Conservation (phyloP, 2,888 invertebrate genomes). For the Ophraella communa region DNA sequence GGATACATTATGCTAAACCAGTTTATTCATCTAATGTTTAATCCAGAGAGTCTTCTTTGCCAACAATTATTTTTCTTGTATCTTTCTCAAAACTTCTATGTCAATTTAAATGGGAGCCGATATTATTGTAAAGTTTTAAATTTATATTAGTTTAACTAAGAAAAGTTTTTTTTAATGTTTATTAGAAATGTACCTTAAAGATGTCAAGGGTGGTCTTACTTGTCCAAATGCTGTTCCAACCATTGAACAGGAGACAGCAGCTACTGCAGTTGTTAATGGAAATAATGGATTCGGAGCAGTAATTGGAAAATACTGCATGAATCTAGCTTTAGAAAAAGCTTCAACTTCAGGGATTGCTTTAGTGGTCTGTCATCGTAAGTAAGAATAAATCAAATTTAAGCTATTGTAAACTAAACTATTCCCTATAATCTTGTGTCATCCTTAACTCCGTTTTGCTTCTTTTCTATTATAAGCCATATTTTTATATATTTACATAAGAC, state of each 20-base stretch:
- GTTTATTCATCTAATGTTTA: background rate
- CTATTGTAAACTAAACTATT: too few species aligned
- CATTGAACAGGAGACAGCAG: constrained; percentile 66
- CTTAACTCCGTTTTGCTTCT: background rate
- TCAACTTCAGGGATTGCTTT: constrained; percentile 71
- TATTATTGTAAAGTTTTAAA: too few species aligned
- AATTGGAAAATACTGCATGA: constrained; percentile 69
- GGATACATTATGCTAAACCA: background rate
- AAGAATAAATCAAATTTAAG: too few species aligned
- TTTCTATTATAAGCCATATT: too few species aligned
- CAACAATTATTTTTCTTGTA: too few species aligned
- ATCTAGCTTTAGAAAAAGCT: constrained; percentile 74
- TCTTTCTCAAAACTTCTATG: too few species aligned
- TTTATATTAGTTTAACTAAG: background rate
- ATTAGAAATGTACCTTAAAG: constrained; percentile 70
- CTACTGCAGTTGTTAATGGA: constrained; percentile 70
- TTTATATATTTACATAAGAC: too few species aligned
- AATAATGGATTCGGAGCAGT: constrained; percentile 73
- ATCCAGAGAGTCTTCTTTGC: too few species aligned
- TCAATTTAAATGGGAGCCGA: too few species aligned
- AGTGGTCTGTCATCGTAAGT: constrained; percentile 66
- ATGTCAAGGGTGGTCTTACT: constrained; percentile 64
- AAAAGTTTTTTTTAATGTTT: background rate
- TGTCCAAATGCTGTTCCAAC: constrained; percentile 63
- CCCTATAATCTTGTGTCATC: too few species aligned